Base-by-base conservation (phyloP, 2,113 vertebrate genomes). In the Procavia capensis region DNA sequence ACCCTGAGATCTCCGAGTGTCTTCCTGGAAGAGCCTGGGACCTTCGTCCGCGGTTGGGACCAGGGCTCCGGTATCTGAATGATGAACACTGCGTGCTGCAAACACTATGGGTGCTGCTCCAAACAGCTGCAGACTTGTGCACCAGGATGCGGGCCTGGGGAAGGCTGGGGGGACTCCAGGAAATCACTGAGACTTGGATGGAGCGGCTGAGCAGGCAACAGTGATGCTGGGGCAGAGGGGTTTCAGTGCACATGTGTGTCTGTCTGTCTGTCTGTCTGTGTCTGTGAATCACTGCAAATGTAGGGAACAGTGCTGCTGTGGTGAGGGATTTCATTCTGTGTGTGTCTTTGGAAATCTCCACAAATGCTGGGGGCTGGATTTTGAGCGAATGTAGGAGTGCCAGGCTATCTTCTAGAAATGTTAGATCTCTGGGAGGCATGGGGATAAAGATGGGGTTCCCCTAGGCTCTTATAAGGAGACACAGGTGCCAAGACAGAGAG, bases 361-460 rank as follows among this genome's bases (percentile, higher is more conserved):
- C 34, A 47, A 3, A 39, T 34, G 16, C 90, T 61, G 63, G 14
- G 5, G 0, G 16, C 29, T 78, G 16, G 31, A n/a, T 61, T 94
- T 91, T 91, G 74, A 90, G 47, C 9, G 24, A 85, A 20, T 70
- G 31, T 61, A 70, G 47, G 79, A 19, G 19, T 70, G 45, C 64
- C 50, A 43, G 27, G 22, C 47, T 91, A 68, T 75, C 84, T 94
- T 93, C 84, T 76, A 78, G 74, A 87, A 87, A 59, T 64, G 43
- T 36, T 47, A 31, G 2, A 90, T 85, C 96, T 88, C 80, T 84
- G 29, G 29, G 68, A 90, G 59, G 47, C 70, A 5, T 74, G 75
- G 47, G 88, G 11, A 36, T 82, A 81, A 87, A 91, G 27, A 76
- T 85, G 54, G 85, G 91, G 83, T 89, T 93, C 96, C 96, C 83